Conservation (phyloP, 2,113 vertebrate genomes). For the Gnathonemus echidnorhynchus region DNA sequence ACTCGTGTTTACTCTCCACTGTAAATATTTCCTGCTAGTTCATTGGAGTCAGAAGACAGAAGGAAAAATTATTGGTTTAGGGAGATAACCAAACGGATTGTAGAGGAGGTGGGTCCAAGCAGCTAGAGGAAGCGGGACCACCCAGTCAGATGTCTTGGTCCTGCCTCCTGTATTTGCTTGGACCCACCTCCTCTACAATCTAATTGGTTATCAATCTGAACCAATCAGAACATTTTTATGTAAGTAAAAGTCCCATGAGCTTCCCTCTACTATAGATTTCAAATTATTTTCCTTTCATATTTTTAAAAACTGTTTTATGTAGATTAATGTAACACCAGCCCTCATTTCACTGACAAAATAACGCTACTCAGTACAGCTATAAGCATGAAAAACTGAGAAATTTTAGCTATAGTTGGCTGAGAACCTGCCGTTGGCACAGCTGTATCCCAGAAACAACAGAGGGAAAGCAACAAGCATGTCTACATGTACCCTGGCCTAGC, state of each 20-base stretch:
- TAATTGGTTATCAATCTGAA: too few species aligned
- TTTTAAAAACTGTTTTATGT: background rate
- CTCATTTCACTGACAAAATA: background rate
- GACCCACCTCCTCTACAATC: too few species aligned
- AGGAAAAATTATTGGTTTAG: too few species aligned
- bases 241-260: too few species aligned
- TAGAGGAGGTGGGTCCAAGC: too few species aligned
- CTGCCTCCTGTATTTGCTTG: too few species aligned
- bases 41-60: too few species aligned
- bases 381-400: background rate
- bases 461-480: background rate
- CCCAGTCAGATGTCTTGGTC: too few species aligned
- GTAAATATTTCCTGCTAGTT: background rate
- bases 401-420: background rate
- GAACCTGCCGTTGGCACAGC: background rate
- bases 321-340: background rate
- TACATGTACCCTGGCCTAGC: background rate
- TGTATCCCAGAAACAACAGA: background rate
- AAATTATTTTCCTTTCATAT: background rate
- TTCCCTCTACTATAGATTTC: background rate
- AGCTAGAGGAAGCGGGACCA: too few species aligned
- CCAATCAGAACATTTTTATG: too few species aligned
- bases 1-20: background rate
- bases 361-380: background rate
- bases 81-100: too few species aligned